Base-by-base conservation (phyloP, 2,888 invertebrate species). In the Pollenia griseotomentosa region DNA sequence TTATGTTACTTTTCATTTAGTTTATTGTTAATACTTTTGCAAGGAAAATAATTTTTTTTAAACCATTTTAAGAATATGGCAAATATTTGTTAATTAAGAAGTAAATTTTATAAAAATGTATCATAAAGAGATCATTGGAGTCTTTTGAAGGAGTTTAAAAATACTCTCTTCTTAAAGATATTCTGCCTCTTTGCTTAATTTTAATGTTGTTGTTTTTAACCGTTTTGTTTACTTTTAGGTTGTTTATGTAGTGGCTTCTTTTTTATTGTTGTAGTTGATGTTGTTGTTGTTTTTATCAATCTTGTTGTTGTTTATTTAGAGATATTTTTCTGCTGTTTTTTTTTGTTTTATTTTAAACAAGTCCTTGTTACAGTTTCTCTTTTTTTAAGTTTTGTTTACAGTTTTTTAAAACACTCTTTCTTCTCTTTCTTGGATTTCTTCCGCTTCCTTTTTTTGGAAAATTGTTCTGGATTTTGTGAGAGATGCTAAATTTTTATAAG, bases 1-100 rank as follows among this genome's bases (percentile, higher is more conserved):
- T 63, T 33, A 55, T 55, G 4, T 19, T 66, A 7, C 19, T 48
- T 61, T 44, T 14, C 33, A 33, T 33, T 33, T 33, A 33, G 33
- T 57, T 3, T 57, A 19, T 68, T 48, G 6, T 57, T 48, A 48
- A 57, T 46, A 23, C 74, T 79, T 65, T 11, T 4, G 23, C 44
- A 40, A n/a, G 4, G 6, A 19, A 12, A 12, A 53, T 42, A 16
- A 10, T 1, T 65, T 14, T 19, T 33, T 5, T 19, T 86, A 86
- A 57, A 81, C 75, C 88, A 89, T 88, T 82, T 88, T 84, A 57
- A 66, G n/a, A 68, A 53, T 48, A 11, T 65, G 16, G 10, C 19
- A 73, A 71, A 42, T 65, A 44, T 44, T 16, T 55, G 23, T 7
- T 51, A n/a, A 11, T 19, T 51, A 53, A 63, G 9, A 46, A 12